Percentiles rank a stretch among this genome's conserved stretches.
These are phyloP conservation scores for Geothlypis trichas DNA, from an alignment of 2,113 vertebrate species.

Conservation along the genomic window DNA sequence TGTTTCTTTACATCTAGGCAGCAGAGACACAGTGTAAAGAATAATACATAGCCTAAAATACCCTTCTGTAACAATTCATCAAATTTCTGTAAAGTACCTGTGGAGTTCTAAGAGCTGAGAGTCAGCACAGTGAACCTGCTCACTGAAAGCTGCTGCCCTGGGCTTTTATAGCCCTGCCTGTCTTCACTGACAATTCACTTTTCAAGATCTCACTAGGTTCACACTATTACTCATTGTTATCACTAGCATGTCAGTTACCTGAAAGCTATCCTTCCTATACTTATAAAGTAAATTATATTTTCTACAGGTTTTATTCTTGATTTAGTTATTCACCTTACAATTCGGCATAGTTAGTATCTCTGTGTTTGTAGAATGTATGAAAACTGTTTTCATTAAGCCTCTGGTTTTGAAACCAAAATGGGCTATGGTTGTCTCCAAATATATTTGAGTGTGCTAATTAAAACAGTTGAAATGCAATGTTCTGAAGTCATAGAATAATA, in stretches of 20 bases:
- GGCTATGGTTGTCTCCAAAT: neutral
- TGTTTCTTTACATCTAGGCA: neutral
- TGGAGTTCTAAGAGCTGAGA: neutral
- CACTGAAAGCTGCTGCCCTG: neutral
- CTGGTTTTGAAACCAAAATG: neutral
- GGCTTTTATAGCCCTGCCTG: neutral
- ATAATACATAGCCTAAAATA: neutral
- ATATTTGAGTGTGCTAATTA: neutral
- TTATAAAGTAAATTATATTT: neutral
- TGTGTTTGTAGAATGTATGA: neutral
- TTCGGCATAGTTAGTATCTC: neutral
- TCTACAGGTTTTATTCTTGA: neutral
- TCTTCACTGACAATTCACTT: neutral
- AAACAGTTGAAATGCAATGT: neutral
- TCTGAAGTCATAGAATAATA: neutral
- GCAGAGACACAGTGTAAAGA: neutral
- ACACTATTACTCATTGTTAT: neutral
- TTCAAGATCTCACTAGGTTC: neutral
- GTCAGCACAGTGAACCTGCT: neutral
- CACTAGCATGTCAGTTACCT: neutral
- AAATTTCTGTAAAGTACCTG: neutral
- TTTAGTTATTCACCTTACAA: neutral
- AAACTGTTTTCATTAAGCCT: neutral
- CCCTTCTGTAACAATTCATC: neutral
- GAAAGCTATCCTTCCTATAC: neutral